Evolutionary conservation across 2,113 vertebrate genomes (phyloP).

Genomic region (Perccottus glenii): DNA sequence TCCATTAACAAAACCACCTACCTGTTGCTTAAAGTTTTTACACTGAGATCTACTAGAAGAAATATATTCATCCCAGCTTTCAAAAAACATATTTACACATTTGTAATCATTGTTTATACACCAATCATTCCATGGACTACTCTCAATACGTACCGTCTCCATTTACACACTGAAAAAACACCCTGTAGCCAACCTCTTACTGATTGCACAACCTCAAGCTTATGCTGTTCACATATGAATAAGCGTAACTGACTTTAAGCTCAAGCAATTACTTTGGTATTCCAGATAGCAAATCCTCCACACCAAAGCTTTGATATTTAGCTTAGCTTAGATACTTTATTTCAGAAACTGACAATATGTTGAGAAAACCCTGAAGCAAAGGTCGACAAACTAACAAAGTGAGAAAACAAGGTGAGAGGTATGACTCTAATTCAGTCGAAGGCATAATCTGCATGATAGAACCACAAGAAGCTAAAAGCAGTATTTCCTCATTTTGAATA

Average conservation of each 20-base stretch:
- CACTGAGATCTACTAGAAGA: not conserved
- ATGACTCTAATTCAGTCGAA: conserved; percentile 17
- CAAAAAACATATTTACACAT: not conserved
- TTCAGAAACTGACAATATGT: not conserved
- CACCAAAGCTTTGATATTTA: not conserved
- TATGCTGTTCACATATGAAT: conserved; percentile 1
- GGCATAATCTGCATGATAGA: not conserved
- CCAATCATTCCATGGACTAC: not conserved
- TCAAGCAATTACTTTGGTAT: not conserved
- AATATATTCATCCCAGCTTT: not conserved
- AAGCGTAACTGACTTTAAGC: not conserved
- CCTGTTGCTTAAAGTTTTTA: not conserved
- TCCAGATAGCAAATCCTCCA: not conserved
- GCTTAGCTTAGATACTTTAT: not conserved
- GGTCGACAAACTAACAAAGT: conserved; percentile 10
- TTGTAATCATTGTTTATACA: not conserved
- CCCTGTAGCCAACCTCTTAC: conserved; percentile 9
- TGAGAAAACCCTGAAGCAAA: conserved; percentile 9
- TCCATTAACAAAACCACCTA: not conserved
- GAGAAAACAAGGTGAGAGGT: conserved; percentile 13
- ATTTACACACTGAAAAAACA: conserved; percentile 23
- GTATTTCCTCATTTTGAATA: not conserved
- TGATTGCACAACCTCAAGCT: conserved; percentile 18
- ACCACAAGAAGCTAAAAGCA: conserved; percentile 5
- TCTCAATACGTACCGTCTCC: not conserved